A percentile compares a stretch with the other conserved stretches of the same genome.
phyloP scores from a whole-genome alignment of 1,140 invertebrate species.

The Tachypleus tridentatus region DNA sequence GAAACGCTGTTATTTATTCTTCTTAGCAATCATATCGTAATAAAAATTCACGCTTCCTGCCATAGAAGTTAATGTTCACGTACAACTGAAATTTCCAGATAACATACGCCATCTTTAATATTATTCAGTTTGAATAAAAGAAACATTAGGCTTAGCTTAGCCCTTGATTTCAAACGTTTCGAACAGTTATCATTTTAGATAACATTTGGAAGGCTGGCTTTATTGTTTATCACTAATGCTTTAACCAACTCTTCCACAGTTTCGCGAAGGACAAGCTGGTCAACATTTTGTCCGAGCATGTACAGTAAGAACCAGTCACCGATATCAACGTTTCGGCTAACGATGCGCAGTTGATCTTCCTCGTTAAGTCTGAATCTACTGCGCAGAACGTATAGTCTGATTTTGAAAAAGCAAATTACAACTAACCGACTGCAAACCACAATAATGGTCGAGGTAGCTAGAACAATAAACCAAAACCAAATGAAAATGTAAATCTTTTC shows the following conservation, averaged over 20 bases:
- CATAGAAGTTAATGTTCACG: too few species aligned
- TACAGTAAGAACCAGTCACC: slow-evolving; percentile 91
- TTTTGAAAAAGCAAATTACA: slow-evolving; percentile 8
- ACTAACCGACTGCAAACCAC: slow-evolving; percentile 17
- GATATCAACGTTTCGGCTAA: slow-evolving; percentile 47
- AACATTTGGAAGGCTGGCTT: too few species aligned
- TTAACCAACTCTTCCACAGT: neutral
- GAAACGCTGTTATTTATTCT: too few species aligned
- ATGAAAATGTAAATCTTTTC: slow-evolving; percentile 92
- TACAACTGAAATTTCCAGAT: too few species aligned
- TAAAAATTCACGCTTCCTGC: too few species aligned
- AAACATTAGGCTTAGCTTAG: too few species aligned
- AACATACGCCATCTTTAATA: too few species aligned
- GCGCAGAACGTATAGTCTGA: slow-evolving; percentile 12
- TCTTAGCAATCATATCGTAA: too few species aligned
- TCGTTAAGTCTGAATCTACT: slow-evolving; percentile 13
- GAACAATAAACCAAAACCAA: slow-evolving; percentile 75
- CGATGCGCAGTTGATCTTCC: slow-evolving; percentile 7
- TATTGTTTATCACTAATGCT: too few species aligned
- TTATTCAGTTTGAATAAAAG: too few species aligned
- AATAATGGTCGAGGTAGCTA: slow-evolving; percentile 44
- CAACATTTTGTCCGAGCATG: slow-evolving; percentile 85
- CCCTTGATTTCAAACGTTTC: too few species aligned
- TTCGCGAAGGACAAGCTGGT: slow-evolving; percentile 33
- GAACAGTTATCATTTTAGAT: too few species aligned